Conservation (phyloP, 2,113 vertebrate genomes). For the Canis aureus region DNA sequence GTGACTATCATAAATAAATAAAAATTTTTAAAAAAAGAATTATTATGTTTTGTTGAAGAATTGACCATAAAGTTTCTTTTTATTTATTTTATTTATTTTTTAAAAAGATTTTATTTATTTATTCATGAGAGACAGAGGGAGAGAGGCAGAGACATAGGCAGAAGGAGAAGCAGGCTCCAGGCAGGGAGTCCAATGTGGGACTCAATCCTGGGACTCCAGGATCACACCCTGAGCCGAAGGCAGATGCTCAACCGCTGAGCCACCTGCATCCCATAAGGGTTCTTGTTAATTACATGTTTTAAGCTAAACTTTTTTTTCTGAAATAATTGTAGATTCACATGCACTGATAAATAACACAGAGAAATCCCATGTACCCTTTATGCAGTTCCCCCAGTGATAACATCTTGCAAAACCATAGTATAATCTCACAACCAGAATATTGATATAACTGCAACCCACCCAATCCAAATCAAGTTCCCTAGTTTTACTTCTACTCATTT, state of each 20-base stretch:
- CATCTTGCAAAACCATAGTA: neutral
- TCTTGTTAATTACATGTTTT: neutral
- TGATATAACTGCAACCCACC: neutral
- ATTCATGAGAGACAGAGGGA: too few species aligned
- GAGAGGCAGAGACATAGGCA: too few species aligned
- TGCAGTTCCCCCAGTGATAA: neutral
- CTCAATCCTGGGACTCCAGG: too few species aligned
- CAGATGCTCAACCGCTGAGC: too few species aligned
- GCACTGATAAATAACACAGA: neutral
- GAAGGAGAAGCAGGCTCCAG: too few species aligned
- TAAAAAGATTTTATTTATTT: too few species aligned
- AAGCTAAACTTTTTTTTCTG: neutral
- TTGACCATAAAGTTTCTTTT: neutral
- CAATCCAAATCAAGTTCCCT: neutral
- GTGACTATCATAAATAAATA: too few species aligned
- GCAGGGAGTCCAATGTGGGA: too few species aligned
- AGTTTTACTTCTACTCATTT: neutral
- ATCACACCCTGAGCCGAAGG: too few species aligned
- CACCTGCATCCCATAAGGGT: neutral
- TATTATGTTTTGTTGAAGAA: neutral
- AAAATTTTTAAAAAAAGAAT: neutral
- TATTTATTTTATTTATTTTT: neutral
- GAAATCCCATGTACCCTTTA: neutral
- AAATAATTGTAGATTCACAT: neutral
- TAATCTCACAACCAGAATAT: neutral